Evolutionary conservation across 2,113 vertebrate genomes (phyloP), one percentile per base, ranked within the genome.

Genomic region (Amia ocellicauda): DNA sequence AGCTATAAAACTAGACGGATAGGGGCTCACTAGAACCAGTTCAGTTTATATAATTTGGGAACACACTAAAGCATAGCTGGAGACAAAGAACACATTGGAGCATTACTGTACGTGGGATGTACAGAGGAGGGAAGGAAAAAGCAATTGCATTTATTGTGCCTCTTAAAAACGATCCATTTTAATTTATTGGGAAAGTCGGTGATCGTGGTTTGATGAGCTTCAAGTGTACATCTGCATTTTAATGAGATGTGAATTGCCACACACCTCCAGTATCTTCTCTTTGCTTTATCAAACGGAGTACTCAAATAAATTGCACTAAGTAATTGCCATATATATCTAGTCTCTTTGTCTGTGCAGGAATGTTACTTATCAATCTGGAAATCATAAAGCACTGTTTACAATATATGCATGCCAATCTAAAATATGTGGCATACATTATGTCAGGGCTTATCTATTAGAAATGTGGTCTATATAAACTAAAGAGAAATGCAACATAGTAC

Each of bases 101-200:
- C n/a, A n/a, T n/a, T n/a, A n/a, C n/a, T n/a, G n/a, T n/a, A n/a
- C n/a, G n/a, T n/a, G n/a, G n/a, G n/a, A n/a, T n/a, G n/a, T n/a
- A n/a, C n/a, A n/a, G n/a, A n/a, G n/a, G n/a, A n/a, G n/a, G n/a
- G n/a, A n/a, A n/a, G n/a, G n/a, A n/a, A n/a, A n/a, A n/a, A n/a
- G n/a, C n/a, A n/a, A n/a, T n/a, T n/a, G n/a, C n/a, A n/a, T n/a
- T n/a, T n/a, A n/a, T n/a, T n/a, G n/a, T n/a, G n/a, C n/a, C n/a
- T n/a, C n/a, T n/a, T n/a, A n/a, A 36, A 1, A 7, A 7, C 24
- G 61, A 72, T 85, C 86, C 87, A 87, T 36, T 7, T 89, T 89
- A 85, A 84, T 86, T 85, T 81, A 88, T 87, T 88, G 85, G 78
- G 77, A 82, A 85, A 73, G 80, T 78, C 79, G 78, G 73, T 5